These are phyloP conservation scores for Brachypodius melanocephalos DNA, from an alignment of 2,113 vertebrate species.

Conservation along the genomic window DNA sequence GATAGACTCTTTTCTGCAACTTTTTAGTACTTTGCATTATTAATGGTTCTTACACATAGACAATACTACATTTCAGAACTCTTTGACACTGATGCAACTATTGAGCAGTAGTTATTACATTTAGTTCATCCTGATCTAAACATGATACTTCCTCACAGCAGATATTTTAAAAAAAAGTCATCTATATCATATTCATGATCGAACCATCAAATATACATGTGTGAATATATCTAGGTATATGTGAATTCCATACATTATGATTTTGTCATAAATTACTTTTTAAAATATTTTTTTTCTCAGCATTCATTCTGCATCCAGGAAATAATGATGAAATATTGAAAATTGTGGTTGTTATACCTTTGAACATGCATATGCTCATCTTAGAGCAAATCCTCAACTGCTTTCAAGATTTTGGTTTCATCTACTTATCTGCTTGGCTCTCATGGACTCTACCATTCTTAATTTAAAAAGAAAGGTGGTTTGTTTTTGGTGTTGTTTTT, in stretches of 20 bases:
- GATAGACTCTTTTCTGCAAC: not conserved
- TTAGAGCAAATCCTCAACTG: not conserved
- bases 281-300: not conserved
- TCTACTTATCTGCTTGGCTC: not conserved
- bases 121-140: not conserved
- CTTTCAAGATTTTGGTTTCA: not conserved
- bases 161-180: rapidly evolving
- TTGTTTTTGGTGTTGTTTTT: not conserved
- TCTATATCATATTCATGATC: not conserved
- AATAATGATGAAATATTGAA: not conserved
- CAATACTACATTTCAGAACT: not conserved
- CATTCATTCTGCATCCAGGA: not conserved
- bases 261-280: not conserved
- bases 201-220: not conserved
- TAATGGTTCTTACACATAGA: not conserved
- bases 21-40: not conserved
- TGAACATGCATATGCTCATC: not conserved
- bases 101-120: not conserved
- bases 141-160: not conserved
- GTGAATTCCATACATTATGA: not conserved
- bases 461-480: not conserved
- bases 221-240: not conserved
- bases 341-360: not conserved
- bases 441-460: not conserved
- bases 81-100: not conserved